phyloP scores from a whole-genome alignment of 2,888 invertebrate genomes.

The Boloria euphrosyne region DNA sequence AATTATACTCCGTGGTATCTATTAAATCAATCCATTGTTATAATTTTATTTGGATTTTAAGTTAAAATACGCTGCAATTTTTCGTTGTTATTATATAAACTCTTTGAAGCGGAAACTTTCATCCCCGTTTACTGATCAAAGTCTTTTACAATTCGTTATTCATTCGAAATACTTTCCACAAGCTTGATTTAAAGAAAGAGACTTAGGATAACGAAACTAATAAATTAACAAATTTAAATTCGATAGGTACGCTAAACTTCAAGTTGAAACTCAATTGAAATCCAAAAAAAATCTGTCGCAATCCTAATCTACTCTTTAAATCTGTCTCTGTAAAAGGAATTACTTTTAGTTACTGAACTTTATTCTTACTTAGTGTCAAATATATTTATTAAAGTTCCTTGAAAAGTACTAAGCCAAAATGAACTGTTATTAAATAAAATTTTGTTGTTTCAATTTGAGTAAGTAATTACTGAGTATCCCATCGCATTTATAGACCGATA shows the following conservation, averaged over 20 bases:
- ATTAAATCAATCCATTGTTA: conserved; percentile 22
- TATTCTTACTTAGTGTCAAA: no score
- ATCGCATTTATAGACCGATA: no score
- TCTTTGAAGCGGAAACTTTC: conserved; percentile 28
- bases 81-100: conserved; percentile 29
- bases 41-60: conserved; percentile 11
- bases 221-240: neutral
- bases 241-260: neutral
- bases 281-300: no score
- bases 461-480: no score
- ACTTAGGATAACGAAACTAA: conserved; percentile 10
- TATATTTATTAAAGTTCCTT: no score
- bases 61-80: conserved; percentile 16
- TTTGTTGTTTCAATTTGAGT: no score
- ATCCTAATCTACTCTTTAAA: no score
- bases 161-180: conserved; percentile 14
- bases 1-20: conserved; percentile 16
- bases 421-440: no score
- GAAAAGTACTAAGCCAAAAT: no score
- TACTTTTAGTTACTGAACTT: no score
- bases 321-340: no score
- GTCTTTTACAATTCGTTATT: conserved; percentile 25
- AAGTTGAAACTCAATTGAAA: no score
- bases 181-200: conserved; percentile 8
- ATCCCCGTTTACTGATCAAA: conserved; percentile 26